Evolutionary conservation across 1,140 invertebrate species (phyloP), one percentile per base, ranked within the genome.

Genomic region (Drosophila ananassae): DNA sequence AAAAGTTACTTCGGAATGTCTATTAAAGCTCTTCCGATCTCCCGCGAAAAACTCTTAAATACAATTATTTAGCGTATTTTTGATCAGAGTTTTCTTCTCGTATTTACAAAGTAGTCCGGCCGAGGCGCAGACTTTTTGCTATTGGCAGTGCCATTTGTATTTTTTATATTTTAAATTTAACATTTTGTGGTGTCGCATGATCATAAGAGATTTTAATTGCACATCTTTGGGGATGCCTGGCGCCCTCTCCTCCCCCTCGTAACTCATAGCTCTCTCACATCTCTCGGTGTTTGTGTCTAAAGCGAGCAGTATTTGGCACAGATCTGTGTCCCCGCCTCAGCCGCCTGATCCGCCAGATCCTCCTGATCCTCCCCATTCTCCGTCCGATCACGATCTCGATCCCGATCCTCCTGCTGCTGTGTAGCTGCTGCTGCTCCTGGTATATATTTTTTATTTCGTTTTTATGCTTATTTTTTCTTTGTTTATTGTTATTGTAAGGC

Each of bases 351-450:
- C 37, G 41, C n/a, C 17, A 47, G 17, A 22, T 22, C 44, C 13
- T 69, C 51, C 13, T 59, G 57, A 8, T 68, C 61, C 41, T 69
- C 54, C 21, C 56, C 63, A 10, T 25, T 46, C 24, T 37, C 47
- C 21, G 47, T 37, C 17, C 46, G 60, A 46, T 61, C 59, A 7
- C 52, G 60, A 41, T 61, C 56, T 7, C 52, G 44, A 8, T 30
- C 10, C 39, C 50, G 66, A 47, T 61, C 60, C 9, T 55, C 73
- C 24, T 74, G 77, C 57, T 73, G 67, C 48, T 48, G 67, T 62
- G 58, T 68, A 87, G 90, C 76, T 81, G 73, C 76, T 87, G 90
- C 90, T 91, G 90, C 90, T 91, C 89, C 89, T 91, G 73, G 60
- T 76, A 32, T 62, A 44, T 73, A 41, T 53, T 34, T 28, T 67